phyloP scores from a whole-genome alignment of 2,888 invertebrate genomes.

The Podabrus alpinus region DNA sequence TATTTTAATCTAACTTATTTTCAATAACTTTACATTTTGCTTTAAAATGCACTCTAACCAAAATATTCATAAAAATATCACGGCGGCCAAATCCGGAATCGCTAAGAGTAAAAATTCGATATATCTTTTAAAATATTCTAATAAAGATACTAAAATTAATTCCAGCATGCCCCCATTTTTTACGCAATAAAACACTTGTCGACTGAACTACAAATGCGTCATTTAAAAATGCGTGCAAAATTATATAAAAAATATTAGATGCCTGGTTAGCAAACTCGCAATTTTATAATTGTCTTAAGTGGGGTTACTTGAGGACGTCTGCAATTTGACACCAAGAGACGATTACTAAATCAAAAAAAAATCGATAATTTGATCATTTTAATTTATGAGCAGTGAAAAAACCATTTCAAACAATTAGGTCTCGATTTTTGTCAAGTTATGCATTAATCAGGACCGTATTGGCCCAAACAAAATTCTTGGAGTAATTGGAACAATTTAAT shows the following conservation, averaged over 20 bases:
- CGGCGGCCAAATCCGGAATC: too few species aligned
- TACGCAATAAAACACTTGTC: too few species aligned
- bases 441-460: background rate
- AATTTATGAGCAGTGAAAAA: background rate
- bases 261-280: background rate
- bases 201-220: background rate
- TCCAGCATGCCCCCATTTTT: too few species aligned
- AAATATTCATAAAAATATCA: too few species aligned
- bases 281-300: constrained; percentile 1
- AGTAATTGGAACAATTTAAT: background rate
- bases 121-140: too few species aligned
- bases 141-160: too few species aligned
- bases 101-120: too few species aligned
- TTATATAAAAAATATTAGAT: background rate
- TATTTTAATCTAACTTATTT: too few species aligned
- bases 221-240: background rate
- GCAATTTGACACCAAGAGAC: background rate
- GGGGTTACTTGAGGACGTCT: constrained; percentile 2
- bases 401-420: background rate
- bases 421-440: background rate
- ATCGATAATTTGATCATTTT: background rate
- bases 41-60: too few species aligned
- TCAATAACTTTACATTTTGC: too few species aligned
- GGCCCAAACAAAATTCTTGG: background rate
- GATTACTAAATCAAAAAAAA: background rate